Base-by-base conservation (phyloP, 2,797 vertebrate genomes). In the Oreonectes daqikongensis region DNA sequence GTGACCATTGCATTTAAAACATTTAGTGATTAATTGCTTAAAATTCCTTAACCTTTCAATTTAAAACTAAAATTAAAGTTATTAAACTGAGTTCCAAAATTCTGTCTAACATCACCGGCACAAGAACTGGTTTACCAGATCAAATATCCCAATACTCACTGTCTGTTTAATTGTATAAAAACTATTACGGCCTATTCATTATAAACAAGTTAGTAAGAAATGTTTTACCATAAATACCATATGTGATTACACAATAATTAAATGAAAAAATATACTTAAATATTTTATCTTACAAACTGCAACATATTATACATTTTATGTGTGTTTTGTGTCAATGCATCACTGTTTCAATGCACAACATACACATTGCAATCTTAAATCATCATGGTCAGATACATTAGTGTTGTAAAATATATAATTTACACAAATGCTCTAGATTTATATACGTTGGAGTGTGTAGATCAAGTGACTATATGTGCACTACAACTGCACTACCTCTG, bases 351-450 rank as follows among this genome's bases (percentile, higher is more conserved):
- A 38, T 24, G 44, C 0, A 57, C 24, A n/a, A 1, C 28, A n/a
- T n/a, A n/a, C n/a, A 59, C 26, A 59, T n/a, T 60, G 30, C 7
- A 11, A 50, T 24, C 3, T 14, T n/a, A 0, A 40, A 64, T 40
- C 5, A 28, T 26, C 9, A 32, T 60, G 1, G 17, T 59, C 14
- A 7, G 15, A 15, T 57, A 1, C 24, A 57, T 57, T 12, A 42
- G 12, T 18, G 6, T 20, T 64, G n/a, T 64, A 42, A 74, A 74
- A 74, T 53, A 53, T 73, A 40, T n/a, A 18, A 63, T 50, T 50
- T 42, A 3, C 11, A 42, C 60, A 74, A 53, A 65, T 53, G 50
- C 22, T 12, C 6, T 18, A n/a, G 24, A 52, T 26, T 30, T 44
- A 17, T 11, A 30, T 28, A 65, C 52, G 3, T 20, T 42, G 72